A percentile compares a stretch with the other conserved stretches of the same genome.
Evolutionary conservation across 2,888 invertebrate species (phyloP).

Genomic region (Leuctra nigra): DNA sequence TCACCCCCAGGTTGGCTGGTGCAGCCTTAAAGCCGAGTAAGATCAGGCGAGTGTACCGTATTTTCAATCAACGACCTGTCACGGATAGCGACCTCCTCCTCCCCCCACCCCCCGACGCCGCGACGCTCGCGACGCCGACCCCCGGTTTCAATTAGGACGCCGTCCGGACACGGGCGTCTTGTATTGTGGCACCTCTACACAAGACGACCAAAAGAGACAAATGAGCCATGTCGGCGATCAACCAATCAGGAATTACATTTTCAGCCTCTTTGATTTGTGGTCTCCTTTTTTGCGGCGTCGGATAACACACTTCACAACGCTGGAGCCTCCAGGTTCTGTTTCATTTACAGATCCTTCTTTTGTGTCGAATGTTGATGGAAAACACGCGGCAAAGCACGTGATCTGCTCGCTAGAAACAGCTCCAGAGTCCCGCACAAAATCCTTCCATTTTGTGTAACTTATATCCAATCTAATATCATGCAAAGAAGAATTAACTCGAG

Average conservation of each 20-base stretch:
- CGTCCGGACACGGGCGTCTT: conserved; percentile 8
- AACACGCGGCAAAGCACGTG: too few species aligned
- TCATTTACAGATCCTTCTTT: too few species aligned
- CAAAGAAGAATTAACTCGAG: too few species aligned
- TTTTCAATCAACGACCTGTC: conserved; percentile 28
- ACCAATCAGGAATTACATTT: conserved; percentile 13
- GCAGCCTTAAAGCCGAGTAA: conserved; percentile 15
- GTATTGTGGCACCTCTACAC: conserved; percentile 12
- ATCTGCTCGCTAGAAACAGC: too few species aligned
- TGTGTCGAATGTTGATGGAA: too few species aligned
- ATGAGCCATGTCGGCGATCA: conserved; percentile 10
- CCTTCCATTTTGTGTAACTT: too few species aligned
- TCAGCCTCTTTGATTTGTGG: conserved; percentile 13
- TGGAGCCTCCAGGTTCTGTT: too few species aligned
- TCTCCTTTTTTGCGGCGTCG: neutral
- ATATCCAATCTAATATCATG: too few species aligned
- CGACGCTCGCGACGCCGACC: conserved; percentile 7
- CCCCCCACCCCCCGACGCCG: conserved; percentile 10
- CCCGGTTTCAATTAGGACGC: conserved; percentile 17
- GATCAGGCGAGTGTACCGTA: conserved; percentile 18
- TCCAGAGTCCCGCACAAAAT: too few species aligned
- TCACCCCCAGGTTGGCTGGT: conserved; percentile 21
- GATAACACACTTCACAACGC: too few species aligned
- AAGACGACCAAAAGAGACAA: conserved; percentile 7
- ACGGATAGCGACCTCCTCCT: conserved; percentile 20